phyloP scores from a whole-genome alignment of 2,797 vertebrate species.

The Gambusia yucatana region DNA sequence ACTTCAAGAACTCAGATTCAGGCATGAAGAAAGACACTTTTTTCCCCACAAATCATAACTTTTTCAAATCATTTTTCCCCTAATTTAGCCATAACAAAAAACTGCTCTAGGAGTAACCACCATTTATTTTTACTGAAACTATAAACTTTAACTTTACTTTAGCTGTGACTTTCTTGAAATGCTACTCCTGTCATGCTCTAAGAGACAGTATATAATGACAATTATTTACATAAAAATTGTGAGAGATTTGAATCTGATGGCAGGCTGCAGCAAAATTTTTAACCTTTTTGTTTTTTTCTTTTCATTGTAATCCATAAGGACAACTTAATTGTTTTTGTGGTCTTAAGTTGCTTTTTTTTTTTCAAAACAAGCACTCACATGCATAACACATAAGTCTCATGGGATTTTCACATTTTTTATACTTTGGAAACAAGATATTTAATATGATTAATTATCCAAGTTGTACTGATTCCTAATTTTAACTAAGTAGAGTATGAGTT shows the following conservation, averaged over 20 bases:
- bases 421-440: neutral
- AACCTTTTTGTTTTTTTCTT: neutral
- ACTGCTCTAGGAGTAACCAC: slow-evolving; percentile 27
- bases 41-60: slow-evolving; percentile 3
- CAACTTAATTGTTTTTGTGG: too few relatives aligned
- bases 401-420: neutral
- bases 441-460: neutral
- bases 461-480: neutral
- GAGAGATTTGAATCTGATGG: neutral
- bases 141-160: slow-evolving; percentile 15
- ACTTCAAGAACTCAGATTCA: slow-evolving; percentile 45
- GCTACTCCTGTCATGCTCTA: neutral
- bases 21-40: slow-evolving; percentile 35
- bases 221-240: too few relatives aligned
- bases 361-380: neutral
- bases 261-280: neutral
- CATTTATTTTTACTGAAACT: slow-evolving; percentile 33
- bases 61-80: slow-evolving; percentile 24
- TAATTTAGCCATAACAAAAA: slow-evolving; percentile 44
- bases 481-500: neutral
- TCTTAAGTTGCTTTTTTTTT: neutral
- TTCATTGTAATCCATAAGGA: neutral
- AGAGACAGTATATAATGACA: neutral
- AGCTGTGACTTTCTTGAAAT: slow-evolving; percentile 1
- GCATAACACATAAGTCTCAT: neutral